These are phyloP conservation scores for Zaprionus lachaisei DNA, from an alignment of 1,140 invertebrate genomes.

Conservation along the genomic window DNA sequence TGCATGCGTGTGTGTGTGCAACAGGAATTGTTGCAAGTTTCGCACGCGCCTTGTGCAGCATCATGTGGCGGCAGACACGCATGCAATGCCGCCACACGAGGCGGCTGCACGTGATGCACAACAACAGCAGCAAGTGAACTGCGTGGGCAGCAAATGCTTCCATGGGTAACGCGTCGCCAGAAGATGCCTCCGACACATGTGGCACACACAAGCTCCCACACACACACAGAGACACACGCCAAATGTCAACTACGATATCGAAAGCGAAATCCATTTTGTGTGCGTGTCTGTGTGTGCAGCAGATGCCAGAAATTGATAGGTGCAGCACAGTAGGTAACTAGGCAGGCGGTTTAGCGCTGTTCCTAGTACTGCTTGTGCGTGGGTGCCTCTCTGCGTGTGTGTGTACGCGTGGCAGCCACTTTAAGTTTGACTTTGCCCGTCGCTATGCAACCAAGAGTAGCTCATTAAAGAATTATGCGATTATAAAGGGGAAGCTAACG, in stretches of 20 bases:
- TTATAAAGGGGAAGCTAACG: neutral
- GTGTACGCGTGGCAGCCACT: neutral
- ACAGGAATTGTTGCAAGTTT: conserved; percentile 68
- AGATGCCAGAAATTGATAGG: conserved; percentile 31
- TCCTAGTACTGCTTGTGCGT: neutral
- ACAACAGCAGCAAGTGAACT: conserved; percentile 7
- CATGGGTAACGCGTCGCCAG: conserved; percentile 39
- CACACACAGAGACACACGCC: neutral
- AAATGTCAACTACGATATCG: conserved; percentile 58
- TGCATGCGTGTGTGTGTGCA: conserved; percentile 29
- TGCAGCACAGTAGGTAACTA: conserved; percentile 33
- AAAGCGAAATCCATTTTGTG: conserved; percentile 67
- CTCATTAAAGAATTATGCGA: conserved; percentile 11
- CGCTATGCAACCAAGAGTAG: conserved; percentile 1
- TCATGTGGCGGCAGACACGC: conserved; percentile 21
- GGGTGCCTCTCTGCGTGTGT: neutral
- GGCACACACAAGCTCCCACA: neutral
- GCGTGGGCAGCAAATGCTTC: conserved; percentile 5
- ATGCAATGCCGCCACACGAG: conserved; percentile 53
- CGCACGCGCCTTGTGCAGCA: conserved; percentile 37
- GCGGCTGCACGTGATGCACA: conserved; percentile 72
- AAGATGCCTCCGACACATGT: conserved; percentile 26
- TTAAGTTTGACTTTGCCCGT: conserved; percentile 7
- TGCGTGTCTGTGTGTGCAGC: conserved; percentile 12
- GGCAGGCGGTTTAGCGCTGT: conserved; percentile 6